Evolutionary conservation across 2,888 invertebrate species (phyloP), one percentile per base, ranked within the genome.

Genomic region (Fragum sueziense): DNA sequence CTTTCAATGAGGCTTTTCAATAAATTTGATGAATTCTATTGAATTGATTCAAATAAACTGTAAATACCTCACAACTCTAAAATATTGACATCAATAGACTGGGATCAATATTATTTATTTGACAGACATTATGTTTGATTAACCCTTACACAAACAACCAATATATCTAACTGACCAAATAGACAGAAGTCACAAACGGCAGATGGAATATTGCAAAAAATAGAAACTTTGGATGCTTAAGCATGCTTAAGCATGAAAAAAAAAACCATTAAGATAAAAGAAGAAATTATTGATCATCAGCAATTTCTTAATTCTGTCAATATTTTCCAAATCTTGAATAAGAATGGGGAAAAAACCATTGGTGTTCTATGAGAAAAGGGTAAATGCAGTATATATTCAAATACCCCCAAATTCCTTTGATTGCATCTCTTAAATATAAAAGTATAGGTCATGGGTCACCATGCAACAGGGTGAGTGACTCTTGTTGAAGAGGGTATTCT

Each of bases 51-150:
- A 57, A 57, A 57, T 57, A 27, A 6, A 57, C 25, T 57, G 57
- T 57, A 25, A 57, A 57, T 57, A 57, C 57, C 25, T 27, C 57
- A 57, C 57, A 6, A 57, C 29, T 11, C n/a, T 57, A 57, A 22
- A 57, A 57, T 57, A 57, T 57, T 57, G 29, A 57, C 57, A 20
- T 57, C 29, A 14, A 57, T 20, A 25, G 25, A 25, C n/a, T 22
- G n/a, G 57, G 57, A 57, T 57, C 57, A 57, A 57, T 57, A 57
- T 57, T 57, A 57, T 57, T 57, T 57, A 57, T 57, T 57, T 57
- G 57, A 7, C 25, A 57, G 25, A 25, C 57, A 27, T 57, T n/a
- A 57, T 57, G 29, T 57, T 57, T 57, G 57, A 57, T 22, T 57
- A 41, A 41, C 9, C 41, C 41, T 14, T 41, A 41, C 9, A 41